Base-by-base conservation (phyloP, 2,888 invertebrate species). In the Ypsolopha sequella region DNA sequence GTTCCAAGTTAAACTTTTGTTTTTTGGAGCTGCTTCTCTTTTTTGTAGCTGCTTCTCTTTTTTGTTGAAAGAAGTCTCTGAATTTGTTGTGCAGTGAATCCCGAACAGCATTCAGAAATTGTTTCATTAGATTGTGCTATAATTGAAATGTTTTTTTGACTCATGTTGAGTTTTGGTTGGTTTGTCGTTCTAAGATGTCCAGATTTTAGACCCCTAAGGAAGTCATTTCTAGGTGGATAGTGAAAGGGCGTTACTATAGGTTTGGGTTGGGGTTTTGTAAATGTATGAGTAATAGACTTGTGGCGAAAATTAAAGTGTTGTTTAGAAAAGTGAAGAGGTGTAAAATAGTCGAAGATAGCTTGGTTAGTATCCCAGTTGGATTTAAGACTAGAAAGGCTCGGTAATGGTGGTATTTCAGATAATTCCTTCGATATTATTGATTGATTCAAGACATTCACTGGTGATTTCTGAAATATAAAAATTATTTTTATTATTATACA, bases 1-100 rank as follows among this genome's bases (percentile, higher is more conserved):
- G 61, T 6, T 76, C 68, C 1, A 61, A 61, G 51, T 68, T 75
- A 9, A 69, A 64, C 58, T 74, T 78, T 36, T 66, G 66, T 59
- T 80, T 82, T 59, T 80, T 84, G 0, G 73, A 70, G 41, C 76
- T 79, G 52, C 77, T n/a, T n/a, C n/a, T 80, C 60, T 82, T 86
- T 51, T n/a, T n/a, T n/a, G n/a, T n/a, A n/a, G n/a, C n/a, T n/a
- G n/a, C n/a, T n/a, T n/a, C n/a, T n/a, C n/a, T n/a, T n/a, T n/a
- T 75, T 81, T 0, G 81, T 82, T 1, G 86, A 84, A 0, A 85
- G 53, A 33, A 86, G 56, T 43, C 80, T 67, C 50, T 63, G 54
- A 7, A 86, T 73, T 51, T 86, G 84, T 51, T 82, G 70, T 54
- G 77, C 80, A 0, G 81, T 80, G 48, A 82, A 84, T 0, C 84